phyloP scores from a whole-genome alignment of 1,140 invertebrate species.

The Mamestra configurata region DNA sequence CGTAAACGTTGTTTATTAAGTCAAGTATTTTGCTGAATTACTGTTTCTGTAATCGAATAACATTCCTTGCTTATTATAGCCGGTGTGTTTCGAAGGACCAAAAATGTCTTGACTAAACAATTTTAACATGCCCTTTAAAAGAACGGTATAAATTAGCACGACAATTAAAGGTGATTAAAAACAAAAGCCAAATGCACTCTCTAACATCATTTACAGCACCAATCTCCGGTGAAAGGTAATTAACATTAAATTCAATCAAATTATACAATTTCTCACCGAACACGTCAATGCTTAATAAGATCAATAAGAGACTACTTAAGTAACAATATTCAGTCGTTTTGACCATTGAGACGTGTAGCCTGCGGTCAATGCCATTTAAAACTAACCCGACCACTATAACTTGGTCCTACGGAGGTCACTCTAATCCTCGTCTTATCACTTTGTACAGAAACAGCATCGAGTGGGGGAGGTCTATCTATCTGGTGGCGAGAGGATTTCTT shows the following conservation, averaged over 20 bases:
- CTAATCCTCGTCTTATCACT: conserved; percentile 3
- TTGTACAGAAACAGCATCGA: background rate
- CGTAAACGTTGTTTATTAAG: conserved; percentile 3
- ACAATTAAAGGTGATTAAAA: no score
- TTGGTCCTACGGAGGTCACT: conserved; percentile 57
- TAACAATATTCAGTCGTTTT: conserved; percentile 55
- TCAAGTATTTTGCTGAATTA: background rate
- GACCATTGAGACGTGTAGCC: conserved; percentile 49
- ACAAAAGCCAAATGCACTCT: background rate
- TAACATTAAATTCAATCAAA: background rate
- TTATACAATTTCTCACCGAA: background rate
- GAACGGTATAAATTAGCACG: no score
- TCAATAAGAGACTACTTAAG: conserved; percentile 52
- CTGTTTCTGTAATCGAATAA: background rate
- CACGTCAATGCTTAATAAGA: conserved; percentile 53
- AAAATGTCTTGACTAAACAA: no score
- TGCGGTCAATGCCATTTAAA: conserved; percentile 72
- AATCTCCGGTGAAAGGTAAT: background rate
- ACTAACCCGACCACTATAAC: conserved; percentile 60
- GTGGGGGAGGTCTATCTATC: conserved; percentile 6
- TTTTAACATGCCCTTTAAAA: no score
- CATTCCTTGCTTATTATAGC: background rate
- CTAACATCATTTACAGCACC: background rate
- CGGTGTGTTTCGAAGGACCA: background rate
- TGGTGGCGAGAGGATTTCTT: conserved; percentile 40